phyloP scores from a whole-genome alignment of 2,888 invertebrate genomes.

The Drosophila heteroneura region DNA sequence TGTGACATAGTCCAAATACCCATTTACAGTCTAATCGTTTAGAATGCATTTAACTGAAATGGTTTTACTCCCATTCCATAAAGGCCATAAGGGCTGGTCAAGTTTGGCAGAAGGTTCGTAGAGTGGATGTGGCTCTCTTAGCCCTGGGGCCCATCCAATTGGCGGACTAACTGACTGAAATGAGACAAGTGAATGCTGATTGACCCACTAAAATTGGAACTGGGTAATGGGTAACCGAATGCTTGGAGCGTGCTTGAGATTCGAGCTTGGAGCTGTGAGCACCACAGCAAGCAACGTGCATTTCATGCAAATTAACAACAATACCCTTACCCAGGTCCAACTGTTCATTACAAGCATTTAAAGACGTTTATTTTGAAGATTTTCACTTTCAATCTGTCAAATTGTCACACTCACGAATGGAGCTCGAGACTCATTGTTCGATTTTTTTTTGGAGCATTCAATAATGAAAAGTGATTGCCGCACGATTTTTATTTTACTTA shows the following conservation, averaged over 20 bases:
- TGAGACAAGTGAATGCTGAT: conserved; percentile 78
- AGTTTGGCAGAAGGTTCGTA: conserved; percentile 7
- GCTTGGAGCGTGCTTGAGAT: conserved; percentile 41
- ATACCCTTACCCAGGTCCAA: conserved; percentile 27
- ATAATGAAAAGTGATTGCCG: conserved; percentile 68
- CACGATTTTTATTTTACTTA: conserved; percentile 60
- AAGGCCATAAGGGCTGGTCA: conserved; percentile 15
- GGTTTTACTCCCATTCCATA: conserved; percentile 15
- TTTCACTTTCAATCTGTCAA: conserved; percentile 79
- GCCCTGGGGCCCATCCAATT: conserved; percentile 41
- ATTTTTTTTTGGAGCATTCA: conserved; percentile 53
- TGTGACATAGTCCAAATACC: conserved; percentile 27
- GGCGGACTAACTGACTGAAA: conserved; percentile 42
- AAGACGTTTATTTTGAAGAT: conserved; percentile 62
- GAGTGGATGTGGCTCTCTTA: conserved; percentile 3
- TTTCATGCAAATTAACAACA: conserved; percentile 77
- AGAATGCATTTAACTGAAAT: conserved; percentile 15
- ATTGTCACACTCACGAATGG: conserved; percentile 67
- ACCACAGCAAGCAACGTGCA: conserved; percentile 66
- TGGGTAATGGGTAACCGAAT: conserved; percentile 24
- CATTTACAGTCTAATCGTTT: conserved; percentile 6
- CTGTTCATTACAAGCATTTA: conserved; percentile 59
- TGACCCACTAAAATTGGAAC: conserved; percentile 64
- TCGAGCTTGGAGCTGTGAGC: conserved; percentile 24
- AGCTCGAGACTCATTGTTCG: conserved; percentile 52